Evolutionary conservation across 2,888 invertebrate species (phyloP).

Genomic region (Megalurothrips usitatus): DNA sequence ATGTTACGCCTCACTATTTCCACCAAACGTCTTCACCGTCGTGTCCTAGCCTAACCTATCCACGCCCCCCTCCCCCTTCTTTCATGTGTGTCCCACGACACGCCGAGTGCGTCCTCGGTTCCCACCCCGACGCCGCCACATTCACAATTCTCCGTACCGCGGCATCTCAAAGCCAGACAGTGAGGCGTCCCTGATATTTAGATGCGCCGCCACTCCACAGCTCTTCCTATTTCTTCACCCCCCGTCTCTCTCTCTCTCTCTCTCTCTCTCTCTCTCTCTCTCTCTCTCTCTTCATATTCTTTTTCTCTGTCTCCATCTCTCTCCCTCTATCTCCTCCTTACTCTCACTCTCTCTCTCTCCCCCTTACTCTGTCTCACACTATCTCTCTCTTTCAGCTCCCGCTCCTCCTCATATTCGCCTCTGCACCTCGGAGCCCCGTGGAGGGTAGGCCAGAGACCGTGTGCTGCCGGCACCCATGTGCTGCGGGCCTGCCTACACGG

Average conservation of each 20-base stretch:
- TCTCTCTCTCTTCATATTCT: neutral
- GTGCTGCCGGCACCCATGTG: no score
- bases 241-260: neutral
- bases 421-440: neutral
- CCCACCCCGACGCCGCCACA: neutral
- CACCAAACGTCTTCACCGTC: no score
- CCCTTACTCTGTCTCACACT: no score
- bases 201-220: neutral
- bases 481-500: no score
- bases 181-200: neutral
- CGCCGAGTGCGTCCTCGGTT: neutral
- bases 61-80: neutral
- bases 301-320: neutral
- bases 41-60: neutral
- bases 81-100: neutral
- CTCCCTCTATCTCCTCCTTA: neutral
- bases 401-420: no score
- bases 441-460: no score
- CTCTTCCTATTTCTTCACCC: neutral
- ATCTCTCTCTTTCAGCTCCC: no score
- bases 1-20: no score
- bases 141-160: conserved; percentile 6
- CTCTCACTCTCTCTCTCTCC: neutral
- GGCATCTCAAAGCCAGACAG: neutral
- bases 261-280: neutral